A percentile compares a stretch with the other conserved stretches of the same genome.
Evolutionary conservation across 2,113 vertebrate species (phyloP).

Genomic region (Sialia sialis): DNA sequence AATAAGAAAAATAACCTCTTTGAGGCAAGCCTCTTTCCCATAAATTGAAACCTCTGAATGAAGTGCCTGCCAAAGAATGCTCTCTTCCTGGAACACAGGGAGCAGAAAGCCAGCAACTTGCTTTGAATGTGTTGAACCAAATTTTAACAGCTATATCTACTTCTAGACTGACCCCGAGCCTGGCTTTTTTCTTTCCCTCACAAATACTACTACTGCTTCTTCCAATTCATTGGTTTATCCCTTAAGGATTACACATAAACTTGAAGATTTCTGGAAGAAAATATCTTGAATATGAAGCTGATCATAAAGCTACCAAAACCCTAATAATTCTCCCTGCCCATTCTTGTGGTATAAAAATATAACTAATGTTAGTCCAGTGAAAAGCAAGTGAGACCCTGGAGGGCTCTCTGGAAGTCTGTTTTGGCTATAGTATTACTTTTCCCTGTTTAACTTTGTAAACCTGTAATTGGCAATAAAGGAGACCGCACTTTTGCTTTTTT

Average conservation of each 20-base stretch:
- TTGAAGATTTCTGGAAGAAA: constrained; percentile 34
- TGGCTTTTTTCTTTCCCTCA: constrained; percentile 11
- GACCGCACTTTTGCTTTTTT: constrained; percentile 56
- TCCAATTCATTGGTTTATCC: constrained; percentile 29
- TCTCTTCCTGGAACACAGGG: constrained; percentile 62
- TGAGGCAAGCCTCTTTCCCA: constrained; percentile 67
- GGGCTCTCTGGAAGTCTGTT: constrained; percentile 35
- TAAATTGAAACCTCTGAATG: constrained; percentile 60
- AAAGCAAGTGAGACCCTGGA: constrained; percentile 42
- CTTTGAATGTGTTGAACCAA: constrained; percentile 45
- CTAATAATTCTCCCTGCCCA: constrained; percentile 10
- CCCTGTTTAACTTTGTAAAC: constrained; percentile 62
- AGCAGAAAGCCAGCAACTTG: constrained; percentile 57
- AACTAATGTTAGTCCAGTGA: constrained; percentile 44
- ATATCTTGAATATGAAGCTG: background rate
- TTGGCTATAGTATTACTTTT: constrained; percentile 46
- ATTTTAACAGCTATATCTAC: constrained; percentile 52
- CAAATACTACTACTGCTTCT: constrained; percentile 2
- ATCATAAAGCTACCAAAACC: constrained; percentile 53
- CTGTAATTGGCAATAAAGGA: constrained; percentile 69
- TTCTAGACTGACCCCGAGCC: background rate
- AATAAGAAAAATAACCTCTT: constrained; percentile 65
- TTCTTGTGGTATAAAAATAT: constrained; percentile 55
- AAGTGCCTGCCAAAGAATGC: constrained; percentile 57
- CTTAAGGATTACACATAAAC: constrained; percentile 14